These are phyloP conservation scores for Callopanchax toddi DNA, from an alignment of 2,113 vertebrate species.

Conservation along the genomic window DNA sequence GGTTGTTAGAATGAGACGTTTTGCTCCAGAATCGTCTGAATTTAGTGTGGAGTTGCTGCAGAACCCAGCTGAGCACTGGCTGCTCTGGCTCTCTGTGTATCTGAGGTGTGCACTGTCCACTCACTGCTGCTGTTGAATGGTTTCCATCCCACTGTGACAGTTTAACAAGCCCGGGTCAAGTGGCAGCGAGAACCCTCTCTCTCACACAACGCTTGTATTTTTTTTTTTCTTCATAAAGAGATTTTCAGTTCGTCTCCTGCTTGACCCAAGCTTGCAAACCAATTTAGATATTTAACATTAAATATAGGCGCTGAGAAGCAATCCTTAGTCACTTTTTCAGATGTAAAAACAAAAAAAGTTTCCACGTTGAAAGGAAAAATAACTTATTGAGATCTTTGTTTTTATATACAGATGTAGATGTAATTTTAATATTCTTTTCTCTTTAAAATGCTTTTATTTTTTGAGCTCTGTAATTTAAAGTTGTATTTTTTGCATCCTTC, in stretches of 20 bases:
- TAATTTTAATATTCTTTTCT: constrained; percentile 44
- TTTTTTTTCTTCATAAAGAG: too few species aligned
- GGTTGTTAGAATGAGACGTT: background rate
- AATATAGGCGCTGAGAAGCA: constrained; percentile 38
- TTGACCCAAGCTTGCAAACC: constrained; percentile 22
- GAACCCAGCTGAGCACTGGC: too few species aligned
- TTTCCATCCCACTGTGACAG: constrained; percentile 39
- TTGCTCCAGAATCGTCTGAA: too few species aligned
- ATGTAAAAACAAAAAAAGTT: constrained; percentile 40
- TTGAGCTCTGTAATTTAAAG: constrained; percentile 70
- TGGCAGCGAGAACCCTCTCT: constrained; percentile 1
- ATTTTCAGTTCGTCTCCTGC: background rate
- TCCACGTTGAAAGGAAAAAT: constrained; percentile 52
- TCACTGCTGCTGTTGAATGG: constrained; percentile 41
- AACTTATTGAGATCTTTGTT: constrained; percentile 69
- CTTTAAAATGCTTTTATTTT: constrained; percentile 69
- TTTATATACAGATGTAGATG: constrained; percentile 74
- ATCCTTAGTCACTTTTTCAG: constrained; percentile 56
- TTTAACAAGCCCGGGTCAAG: constrained; percentile 19
- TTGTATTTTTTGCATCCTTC: constrained; percentile 57
- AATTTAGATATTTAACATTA: constrained; percentile 43
- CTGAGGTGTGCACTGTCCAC: constrained; percentile 7
- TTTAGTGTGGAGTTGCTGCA: too few species aligned
- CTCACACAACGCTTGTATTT: background rate
- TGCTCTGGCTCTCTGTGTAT: too few species aligned